Evolutionary conservation across 2,113 vertebrate genomes (phyloP).

Genomic region (Ursus arctos): DNA sequence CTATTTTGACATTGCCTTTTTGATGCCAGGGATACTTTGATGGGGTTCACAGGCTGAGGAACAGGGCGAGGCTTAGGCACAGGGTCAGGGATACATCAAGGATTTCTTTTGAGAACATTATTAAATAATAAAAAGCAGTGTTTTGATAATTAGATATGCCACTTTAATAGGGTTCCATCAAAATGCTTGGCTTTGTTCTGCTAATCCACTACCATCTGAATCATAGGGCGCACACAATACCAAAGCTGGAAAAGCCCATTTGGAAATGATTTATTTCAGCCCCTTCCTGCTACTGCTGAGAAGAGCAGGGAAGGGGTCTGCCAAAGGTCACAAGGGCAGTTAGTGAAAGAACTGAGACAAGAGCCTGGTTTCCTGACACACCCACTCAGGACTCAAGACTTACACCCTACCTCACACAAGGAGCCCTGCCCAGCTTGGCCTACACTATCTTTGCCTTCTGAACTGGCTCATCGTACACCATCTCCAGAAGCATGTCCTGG

Average conservation of each 20-base stretch:
- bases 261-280: background rate
- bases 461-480: background rate
- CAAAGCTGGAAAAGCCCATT: background rate
- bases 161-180: slow-evolving; percentile 7
- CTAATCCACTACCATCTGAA: background rate
- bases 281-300: background rate
- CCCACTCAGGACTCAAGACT: rapidly evolving
- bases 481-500: background rate
- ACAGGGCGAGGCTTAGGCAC: background rate
- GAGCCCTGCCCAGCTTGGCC: background rate
- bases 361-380: background rate
- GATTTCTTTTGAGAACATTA: background rate
- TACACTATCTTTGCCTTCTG: background rate
- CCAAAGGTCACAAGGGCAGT: background rate
- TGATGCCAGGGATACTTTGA: background rate
- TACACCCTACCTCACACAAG: background rate
- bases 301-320: slow-evolving; percentile 1
- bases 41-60: background rate
- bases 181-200: background rate
- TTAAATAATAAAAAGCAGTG: background rate
- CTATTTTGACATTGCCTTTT: background rate
- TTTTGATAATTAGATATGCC: slow-evolving; percentile 9
- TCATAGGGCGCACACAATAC: background rate
- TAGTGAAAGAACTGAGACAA: background rate
- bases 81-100: background rate